Percentiles rank a stretch among this genome's conserved stretches.
Evolutionary conservation across 2,113 vertebrate species (phyloP).

Genomic region (Bothrops jararaca): DNA sequence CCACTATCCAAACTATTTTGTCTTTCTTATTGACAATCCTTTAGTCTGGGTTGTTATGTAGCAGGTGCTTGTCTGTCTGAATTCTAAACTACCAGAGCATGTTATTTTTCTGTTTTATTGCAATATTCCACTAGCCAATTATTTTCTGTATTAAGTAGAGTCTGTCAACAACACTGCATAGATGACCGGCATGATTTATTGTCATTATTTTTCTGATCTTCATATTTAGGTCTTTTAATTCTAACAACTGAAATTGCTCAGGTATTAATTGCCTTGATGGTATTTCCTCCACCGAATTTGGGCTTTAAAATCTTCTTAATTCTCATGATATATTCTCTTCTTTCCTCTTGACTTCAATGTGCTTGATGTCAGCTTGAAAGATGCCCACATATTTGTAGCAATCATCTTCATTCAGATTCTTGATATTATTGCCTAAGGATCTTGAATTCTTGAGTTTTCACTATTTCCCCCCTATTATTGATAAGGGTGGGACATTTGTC

Average conservation of each 20-base stretch:
- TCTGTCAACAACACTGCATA: not conserved
- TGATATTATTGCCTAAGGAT: not conserved
- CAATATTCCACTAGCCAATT: not conserved
- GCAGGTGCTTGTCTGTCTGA: not conserved
- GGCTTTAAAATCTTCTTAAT: not conserved
- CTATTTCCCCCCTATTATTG: too few relatives aligned
- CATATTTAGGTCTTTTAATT: not conserved
- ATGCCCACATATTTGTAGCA: not conserved
- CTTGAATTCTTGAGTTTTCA: too few relatives aligned
- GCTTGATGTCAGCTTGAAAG: not conserved
- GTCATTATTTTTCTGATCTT: not conserved
- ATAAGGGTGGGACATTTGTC: too few relatives aligned
- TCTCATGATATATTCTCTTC: not conserved
- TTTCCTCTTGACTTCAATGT: not conserved
- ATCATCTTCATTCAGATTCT: not conserved
- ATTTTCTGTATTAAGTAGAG: not conserved
- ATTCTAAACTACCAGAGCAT: not conserved
- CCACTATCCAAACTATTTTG: not conserved
- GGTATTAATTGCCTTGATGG: too few relatives aligned
- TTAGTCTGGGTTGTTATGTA: not conserved
- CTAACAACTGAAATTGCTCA: too few relatives aligned
- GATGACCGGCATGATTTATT: not conserved
- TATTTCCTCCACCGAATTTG: not conserved
- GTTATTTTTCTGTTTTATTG: not conserved
- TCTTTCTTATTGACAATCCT: not conserved